These are phyloP conservation scores for Felis catus DNA, from an alignment of 2,113 vertebrate genomes.

Conservation along the genomic window F.catus_Fca126_mat1.0 CM031419.1:70545501-70546000, in stretches of 20 bases:
- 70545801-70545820: neutral
- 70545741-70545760: constrained; percentile 10
- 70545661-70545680: neutral
- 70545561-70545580: constrained; percentile 32
- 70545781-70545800: constrained; percentile 31
- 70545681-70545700: neutral
- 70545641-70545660: neutral
- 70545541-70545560: neutral
- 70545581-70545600: neutral
- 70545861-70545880: constrained; percentile 9
- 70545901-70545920: neutral
- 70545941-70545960: constrained; percentile 43
- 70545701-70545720: neutral
- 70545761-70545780: neutral
- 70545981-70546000: neutral
- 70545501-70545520: constrained; percentile 5
- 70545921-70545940: constrained; percentile 41
- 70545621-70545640: neutral
- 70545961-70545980: neutral
- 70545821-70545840: neutral
- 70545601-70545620: neutral
- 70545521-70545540: constrained; percentile 13
- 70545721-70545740: neutral
- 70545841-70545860: constrained; percentile 15
- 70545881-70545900: neutral